These are phyloP conservation scores for Drosophila dives DNA, from an alignment of 2,888 invertebrate species.

Conservation along the genomic window DNA sequence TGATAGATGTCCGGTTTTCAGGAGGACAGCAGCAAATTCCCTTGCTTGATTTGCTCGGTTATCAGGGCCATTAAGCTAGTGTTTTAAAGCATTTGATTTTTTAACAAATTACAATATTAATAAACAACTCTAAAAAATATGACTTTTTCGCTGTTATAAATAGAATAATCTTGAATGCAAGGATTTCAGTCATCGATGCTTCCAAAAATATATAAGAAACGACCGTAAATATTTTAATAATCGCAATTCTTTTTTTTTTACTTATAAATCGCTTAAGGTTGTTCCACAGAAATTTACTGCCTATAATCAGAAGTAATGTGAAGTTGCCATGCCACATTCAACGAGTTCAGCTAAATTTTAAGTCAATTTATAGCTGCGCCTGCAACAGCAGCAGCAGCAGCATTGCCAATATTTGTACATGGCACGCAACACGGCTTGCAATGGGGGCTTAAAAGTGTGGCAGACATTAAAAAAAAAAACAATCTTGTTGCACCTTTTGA, in stretches of 20 bases:
- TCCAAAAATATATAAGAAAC: background rate
- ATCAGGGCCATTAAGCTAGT: conserved; percentile 16
- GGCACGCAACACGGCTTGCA: conserved; percentile 40
- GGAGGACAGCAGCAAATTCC: conserved; percentile 15
- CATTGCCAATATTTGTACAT: conserved; percentile 44
- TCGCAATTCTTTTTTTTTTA: background rate
- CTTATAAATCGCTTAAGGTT: background rate
- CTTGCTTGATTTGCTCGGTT: conserved; percentile 42
- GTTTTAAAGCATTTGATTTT: conserved; percentile 3
- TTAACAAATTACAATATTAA: conserved; percentile 20
- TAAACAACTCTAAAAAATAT: background rate
- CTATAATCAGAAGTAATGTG: conserved; percentile 33
- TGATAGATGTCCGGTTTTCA: conserved; percentile 50
- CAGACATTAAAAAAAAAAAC: conserved; percentile 30
- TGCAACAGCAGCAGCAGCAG: conserved; percentile 11
- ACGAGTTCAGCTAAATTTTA: conserved; percentile 47
- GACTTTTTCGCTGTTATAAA: background rate
- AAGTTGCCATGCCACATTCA: conserved; percentile 51
- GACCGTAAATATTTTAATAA: background rate
- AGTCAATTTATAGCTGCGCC: conserved; percentile 49
- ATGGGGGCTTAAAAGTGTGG: background rate
- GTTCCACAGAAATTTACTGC: background rate
- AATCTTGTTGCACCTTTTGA: conserved; percentile 48
- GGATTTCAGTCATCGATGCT: background rate
- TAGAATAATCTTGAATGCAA: background rate